A percentile compares a stretch with the other conserved stretches of the same genome.
Evolutionary conservation across 2,113 vertebrate species (phyloP).

Genomic region (Anhinga rufa): DNA sequence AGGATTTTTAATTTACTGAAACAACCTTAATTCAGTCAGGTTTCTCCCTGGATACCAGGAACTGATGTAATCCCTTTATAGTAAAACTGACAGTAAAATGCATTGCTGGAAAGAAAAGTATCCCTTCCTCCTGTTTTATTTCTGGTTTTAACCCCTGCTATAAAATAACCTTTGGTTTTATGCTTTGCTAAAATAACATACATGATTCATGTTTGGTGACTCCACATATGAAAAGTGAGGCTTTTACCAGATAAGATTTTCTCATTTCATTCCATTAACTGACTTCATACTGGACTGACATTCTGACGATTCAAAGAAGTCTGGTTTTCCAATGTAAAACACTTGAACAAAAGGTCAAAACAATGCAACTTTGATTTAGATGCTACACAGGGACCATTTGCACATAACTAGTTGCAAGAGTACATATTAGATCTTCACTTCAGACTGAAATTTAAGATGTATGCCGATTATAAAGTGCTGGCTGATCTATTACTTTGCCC

Average conservation of each 20-base stretch:
- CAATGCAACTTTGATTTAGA: neutral
- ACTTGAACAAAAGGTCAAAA: slow-evolving; percentile 8
- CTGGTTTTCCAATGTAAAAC: neutral
- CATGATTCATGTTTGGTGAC: neutral
- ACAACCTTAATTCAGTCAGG: neutral
- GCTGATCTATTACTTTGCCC: neutral
- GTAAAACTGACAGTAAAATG: neutral
- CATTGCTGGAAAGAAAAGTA: neutral
- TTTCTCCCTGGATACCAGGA: neutral
- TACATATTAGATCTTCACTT: neutral
- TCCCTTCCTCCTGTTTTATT: neutral
- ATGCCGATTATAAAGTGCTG: neutral
- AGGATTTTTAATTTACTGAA: slow-evolving; percentile 30
- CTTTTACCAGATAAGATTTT: neutral
- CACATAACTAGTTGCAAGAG: neutral
- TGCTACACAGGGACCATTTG: neutral
- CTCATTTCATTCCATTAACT: neutral
- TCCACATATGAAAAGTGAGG: neutral
- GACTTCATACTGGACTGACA: neutral
- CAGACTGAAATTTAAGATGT: neutral
- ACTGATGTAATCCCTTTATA: neutral
- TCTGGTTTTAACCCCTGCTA: neutral
- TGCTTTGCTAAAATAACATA: neutral
- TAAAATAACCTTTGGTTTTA: neutral
- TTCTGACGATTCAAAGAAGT: neutral